Evolutionary conservation across 2,113 vertebrate genomes (phyloP), one percentile per base, ranked within the genome.

Genomic region (Pagrus major): DNA sequence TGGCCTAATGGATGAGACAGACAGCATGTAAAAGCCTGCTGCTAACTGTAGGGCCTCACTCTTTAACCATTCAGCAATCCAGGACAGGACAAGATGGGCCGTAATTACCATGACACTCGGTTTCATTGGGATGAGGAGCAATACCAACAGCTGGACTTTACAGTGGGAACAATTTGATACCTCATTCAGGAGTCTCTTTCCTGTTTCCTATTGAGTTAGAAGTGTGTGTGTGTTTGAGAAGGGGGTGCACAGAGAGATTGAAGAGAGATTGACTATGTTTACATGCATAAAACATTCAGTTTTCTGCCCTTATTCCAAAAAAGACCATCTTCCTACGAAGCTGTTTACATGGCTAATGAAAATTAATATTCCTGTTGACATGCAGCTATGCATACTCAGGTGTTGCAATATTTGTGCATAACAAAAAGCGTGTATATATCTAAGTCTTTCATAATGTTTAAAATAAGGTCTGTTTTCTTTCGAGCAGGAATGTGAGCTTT

Each of bases 1-100:
- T 73, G 86, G 76, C 47, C 92, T 94, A 94, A 95, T 94, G 93
- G 94, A 90, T 66, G 87, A 89, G 91, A 93, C 89, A 87, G 89
- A 86, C 91, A 90, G 86, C 88, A 89, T 77, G 89, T 78, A 76
- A 91, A 90, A 85, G 86, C 93, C 91, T 91, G 91, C 90, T 91
- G 91, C 91, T 92, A 79, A 85, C 81, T 88, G 81, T 37, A 60
- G 84, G 47, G 83, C 66, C 65, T 59, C 76, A 29, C 75, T 85
- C 90, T 88, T 71, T 83, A 91, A 88, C 80, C 75, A 81, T 87
- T 92, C 89, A 92, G 76, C 70, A 77, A 9, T 68, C 60, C 82
- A 84, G 73, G 82, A 78, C 73, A 23, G 83, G 83, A 88, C 84
- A 90, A 88, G 76, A 80, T 89, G 90, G 82, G 52, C 9, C 23